Percentiles rank a stretch among this genome's conserved stretches.
Evolutionary conservation across 2,888 invertebrate species (phyloP).

Genomic region (Hermaeophaga mercurialis): DNA sequence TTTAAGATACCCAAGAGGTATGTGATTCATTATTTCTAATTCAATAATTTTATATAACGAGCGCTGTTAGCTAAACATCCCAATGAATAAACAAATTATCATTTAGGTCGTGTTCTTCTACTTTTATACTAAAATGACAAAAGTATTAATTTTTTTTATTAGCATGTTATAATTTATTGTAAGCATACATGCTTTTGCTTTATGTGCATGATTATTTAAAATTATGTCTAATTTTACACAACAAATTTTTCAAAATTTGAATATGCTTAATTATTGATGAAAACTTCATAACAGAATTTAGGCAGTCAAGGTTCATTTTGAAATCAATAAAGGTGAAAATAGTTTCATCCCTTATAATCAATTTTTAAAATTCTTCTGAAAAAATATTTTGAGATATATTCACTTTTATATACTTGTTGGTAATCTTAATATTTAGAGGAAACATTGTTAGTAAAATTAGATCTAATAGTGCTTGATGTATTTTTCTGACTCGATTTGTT

Average conservation of each 20-base stretch:
- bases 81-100: background rate
- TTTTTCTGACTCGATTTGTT: background rate
- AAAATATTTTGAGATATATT: no score
- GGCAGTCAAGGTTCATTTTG: conserved; percentile 5
- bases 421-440: no score
- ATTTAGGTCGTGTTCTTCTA: no score
- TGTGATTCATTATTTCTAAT: conserved; percentile 1
- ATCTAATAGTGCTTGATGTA: background rate
- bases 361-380: no score
- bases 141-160: conserved; percentile 7
- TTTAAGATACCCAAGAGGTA: conserved; percentile 8
- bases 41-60: background rate
- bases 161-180: conserved; percentile 25
- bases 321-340: conserved; percentile 6
- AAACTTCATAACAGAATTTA: background rate
- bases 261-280: no score
- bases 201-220: conserved; percentile 20
- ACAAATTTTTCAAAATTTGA: background rate
- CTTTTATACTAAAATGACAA: background rate
- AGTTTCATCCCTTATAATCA: no score
- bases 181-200: conserved; percentile 24
- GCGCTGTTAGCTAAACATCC: background rate
- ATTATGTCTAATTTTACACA: conserved; percentile 27
- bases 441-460: background rate
- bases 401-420: no score